Base-by-base conservation (phyloP, 2,797 vertebrate genomes). In the Neostethus bicornis region DNA sequence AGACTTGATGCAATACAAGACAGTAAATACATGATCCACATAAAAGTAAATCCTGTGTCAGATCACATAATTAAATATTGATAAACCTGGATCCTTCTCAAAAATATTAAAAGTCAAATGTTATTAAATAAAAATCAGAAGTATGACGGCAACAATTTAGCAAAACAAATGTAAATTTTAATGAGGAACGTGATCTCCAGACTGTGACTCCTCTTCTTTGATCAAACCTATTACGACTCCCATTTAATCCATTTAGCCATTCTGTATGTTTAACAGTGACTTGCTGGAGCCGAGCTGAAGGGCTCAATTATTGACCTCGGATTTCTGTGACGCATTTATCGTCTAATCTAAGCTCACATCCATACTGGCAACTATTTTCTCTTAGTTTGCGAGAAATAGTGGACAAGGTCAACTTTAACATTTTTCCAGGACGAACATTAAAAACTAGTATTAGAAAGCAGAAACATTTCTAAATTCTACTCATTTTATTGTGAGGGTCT, bases 331-430 rank as follows among this genome's bases (percentile, higher is more conserved):
- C 70, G 52, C 61, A 73, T 44, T 25, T 46, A 57, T 79, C 54
- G 13, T 4, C 58, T 85, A 77, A 77, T 77, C 77, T 75, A 48
- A 46, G 43, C 55, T 39, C 69, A 53, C 23, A 1, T 63, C 72
- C 42, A 63, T 68, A 71, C 71, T 61, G 63, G 67, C 68, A 61
- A 9, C 13, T 1, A 31, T 59, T 68, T 63, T n/a, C 23, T 34
- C 32, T n/a, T 34, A 5, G 14, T 34, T n/a, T 34, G 32, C 60
- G 50, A 67, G 47, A 43, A 48, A 42, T 28, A 24, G 3, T 29
- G 26, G 31, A 53, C 3, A 32, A 55, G 19, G 21, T 61, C 48
- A 61, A 49, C 19, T 6, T 0, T 3, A 8, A 16, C 3, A 20
- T 1, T 10, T 14, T 10, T 28, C 14, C 12, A 10, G 25, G 1